These are phyloP conservation scores for Temnothorax longispinosus DNA, from an alignment of 1,140 invertebrate species.

Conservation along the genomic window DNA sequence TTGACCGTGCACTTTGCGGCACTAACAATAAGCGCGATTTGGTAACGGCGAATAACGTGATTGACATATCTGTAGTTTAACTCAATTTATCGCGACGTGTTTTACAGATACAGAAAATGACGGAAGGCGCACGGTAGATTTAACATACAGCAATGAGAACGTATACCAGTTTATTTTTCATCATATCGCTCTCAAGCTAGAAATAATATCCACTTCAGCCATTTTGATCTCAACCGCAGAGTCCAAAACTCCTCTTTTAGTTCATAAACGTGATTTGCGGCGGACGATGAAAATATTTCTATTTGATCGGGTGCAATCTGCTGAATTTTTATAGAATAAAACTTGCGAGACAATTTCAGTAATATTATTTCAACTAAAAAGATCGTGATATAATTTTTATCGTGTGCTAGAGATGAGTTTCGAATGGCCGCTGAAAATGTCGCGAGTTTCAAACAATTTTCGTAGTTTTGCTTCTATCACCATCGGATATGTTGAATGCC, in stretches of 20 bases:
- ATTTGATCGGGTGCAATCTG: neutral
- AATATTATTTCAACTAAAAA: neutral
- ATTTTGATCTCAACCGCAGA: neutral
- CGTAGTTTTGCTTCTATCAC: neutral
- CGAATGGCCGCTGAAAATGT: neutral
- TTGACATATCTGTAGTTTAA: neutral
- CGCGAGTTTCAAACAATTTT: neutral
- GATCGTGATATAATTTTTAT: neutral
- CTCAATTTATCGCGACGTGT: neutral
- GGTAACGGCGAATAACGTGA: neutral
- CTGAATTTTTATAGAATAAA: neutral
- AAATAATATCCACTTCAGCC: neutral
- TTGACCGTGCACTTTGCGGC: neutral
- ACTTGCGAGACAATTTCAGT: neutral
- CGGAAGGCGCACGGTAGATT: too few species aligned
- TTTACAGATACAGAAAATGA: neutral
- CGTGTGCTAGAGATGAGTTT: neutral
- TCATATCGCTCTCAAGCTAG: neutral
- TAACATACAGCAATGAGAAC: neutral
- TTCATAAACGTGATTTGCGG: constrained; percentile 20
- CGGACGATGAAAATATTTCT: constrained; percentile 16
- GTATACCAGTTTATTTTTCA: neutral
- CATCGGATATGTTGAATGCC: neutral
- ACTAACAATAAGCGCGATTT: neutral
- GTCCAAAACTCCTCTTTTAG: constrained; percentile 1